Base-by-base conservation (phyloP, 2,888 invertebrate genomes). In the Rhogogaster chlorosoma region DNA sequence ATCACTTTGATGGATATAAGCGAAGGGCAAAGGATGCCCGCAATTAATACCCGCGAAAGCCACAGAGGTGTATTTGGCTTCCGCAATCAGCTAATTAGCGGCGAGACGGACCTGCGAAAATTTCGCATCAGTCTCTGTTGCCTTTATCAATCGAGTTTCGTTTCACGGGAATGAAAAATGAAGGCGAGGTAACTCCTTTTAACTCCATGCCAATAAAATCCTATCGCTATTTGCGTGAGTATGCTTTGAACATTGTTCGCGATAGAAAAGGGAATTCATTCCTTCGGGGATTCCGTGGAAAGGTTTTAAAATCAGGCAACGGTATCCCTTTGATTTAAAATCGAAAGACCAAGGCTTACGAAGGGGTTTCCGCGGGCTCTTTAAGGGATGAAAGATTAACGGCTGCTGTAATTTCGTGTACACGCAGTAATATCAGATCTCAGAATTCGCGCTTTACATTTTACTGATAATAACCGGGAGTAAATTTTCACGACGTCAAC, bases 281-380 rank as follows among this genome's bases (percentile, higher is more conserved):
- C 22, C 22, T 61, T 80, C 38, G 6, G 26, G 38, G 36, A 80
- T 38, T 38, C 22, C 61, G 10, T 22, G 36, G 38, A 53, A 80
- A 61, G 22, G 38, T 61, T 80, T 80, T 38, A 22, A 80, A 61
- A 38, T 22, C 80, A 26, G 7, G 38, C 22, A n/a, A 61, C 22
- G 38, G 38, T 38, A 61, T 80, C 22, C 80, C 38, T 38, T 57
- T 61, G 61, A 80, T 80, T 80, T 10, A 22, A 80, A 80, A 80
- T 61, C 61, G 22, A 61, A 61, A 61, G 10, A n/a, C n/a, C 80
- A 9, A 42, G 15, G 38, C 22, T 26, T 4, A 15, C 26, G 10
- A 42, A 38, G 9, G 71, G 6, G 9, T 73, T 42, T 22, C 26
- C 10, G 42, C 9, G 57, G 61, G 61, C 26, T 32, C 26, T 38